Evolutionary conservation across 2,797 vertebrate genomes (phyloP), one percentile per base, ranked within the genome.

Genomic region (Heterohyrax brucei): DNA sequence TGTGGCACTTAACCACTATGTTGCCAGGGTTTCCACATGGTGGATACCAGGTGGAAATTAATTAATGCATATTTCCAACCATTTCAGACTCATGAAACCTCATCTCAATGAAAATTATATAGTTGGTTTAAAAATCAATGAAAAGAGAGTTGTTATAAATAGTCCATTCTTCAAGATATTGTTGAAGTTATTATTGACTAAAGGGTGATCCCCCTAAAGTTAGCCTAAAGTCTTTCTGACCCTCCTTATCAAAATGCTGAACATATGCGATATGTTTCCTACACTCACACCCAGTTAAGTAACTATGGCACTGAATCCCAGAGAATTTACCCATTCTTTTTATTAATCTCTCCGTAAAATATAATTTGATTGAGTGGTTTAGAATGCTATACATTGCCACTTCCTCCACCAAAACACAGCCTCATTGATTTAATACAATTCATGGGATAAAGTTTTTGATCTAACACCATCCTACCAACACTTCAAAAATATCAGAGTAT

Each of bases 71-170:
- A 72, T 18, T 87, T 92, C 24, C 26, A 85, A 77, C 30, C 62
- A n/a, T 94, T 94, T 66, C 61, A 91, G 76, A 70, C 10, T 75
- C 48, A 77, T 33, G 3, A 68, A 88, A 70, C 61, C 77, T 21
- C 10, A 22, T 53, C 66, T 70, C 30, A 88, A 1, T 79, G 53
- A 95, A 93, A 93, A 96, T 72, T 62, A 56, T 33, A 76, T 44
- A 46, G 22, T 26, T 3, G 78, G 14, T 61, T 70, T 92, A n/a
- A n/a, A 19, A 19, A 72, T 92, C 28, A 87, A 39, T 70, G 6
- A 79, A 16, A 75, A 28, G 7, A 85, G 5, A 6, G 5, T 4
- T 70, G 24, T 50, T 21, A 5, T 8, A 8, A 28, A 77, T 6
- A 88, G 26, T 53, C 9, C 24, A 76, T 44, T 82, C 28, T 26